Base-by-base conservation (phyloP, 2,888 invertebrate species). In the Epinotia nisella region DNA sequence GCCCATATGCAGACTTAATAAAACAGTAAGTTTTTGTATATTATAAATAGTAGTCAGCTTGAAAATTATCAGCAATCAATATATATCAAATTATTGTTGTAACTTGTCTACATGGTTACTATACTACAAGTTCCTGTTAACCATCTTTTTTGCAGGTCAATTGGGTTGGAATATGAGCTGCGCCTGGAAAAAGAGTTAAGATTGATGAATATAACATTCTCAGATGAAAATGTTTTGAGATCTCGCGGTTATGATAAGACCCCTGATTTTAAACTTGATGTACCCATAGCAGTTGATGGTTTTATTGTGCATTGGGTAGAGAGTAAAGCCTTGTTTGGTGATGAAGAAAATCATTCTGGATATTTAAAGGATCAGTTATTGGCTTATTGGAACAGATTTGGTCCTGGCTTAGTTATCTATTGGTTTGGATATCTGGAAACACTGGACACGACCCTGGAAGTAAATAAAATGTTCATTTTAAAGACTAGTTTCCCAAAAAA, bases 301-400 rank as follows among this genome's bases (percentile, higher is more conserved):
- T 95, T 96, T 81, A 95, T 98, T 35, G 95, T 99, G 0, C 97
- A 98, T 87, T 99, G 99, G 99, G 97, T 99, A 75, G 99, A 99
- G 90, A 98, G 98, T 81, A 99, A 99, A 92, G 99, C 98, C 0
- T 94, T 97, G n/a, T 99, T 99, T 94, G 98, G 97, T 3, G 97
- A 98, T 90, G 94, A 95, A 77, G 96, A 96, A 79, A 95, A 96
- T 70, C 98, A 99, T 88, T 94, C 95, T 59, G 95, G 95, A 13
- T 98, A 98, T 87, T 94, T 97, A 68, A 96, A 96, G 80, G 97
- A 97, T 78, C 98, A 99, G 85, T 96, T 97, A 80, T 94, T 95
- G 78, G 97, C 98, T 86, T 99, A 99, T 83, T 97, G 97, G 96
- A 98, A 98, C 87, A 96, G 98, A 83, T 99, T 98, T 94, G 99